Percentiles rank a stretch among this genome's conserved stretches.
Evolutionary conservation across 2,797 vertebrate genomes (phyloP).

Genomic region (Pseudochaenichthys georgianus): DNA sequence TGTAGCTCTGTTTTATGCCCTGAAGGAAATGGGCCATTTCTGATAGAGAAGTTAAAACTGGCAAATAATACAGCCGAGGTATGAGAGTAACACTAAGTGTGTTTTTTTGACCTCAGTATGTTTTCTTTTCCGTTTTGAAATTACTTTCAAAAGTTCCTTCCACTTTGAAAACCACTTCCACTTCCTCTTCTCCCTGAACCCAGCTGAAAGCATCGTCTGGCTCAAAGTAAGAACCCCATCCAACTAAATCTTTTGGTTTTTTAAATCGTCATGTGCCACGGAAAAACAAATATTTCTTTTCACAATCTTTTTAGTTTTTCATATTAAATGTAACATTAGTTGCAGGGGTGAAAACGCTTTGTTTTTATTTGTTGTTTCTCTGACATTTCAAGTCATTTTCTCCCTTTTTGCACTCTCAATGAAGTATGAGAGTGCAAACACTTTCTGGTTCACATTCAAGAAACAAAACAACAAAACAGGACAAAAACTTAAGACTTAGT

Average conservation of each 20-base stretch:
- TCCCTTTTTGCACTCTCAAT: conserved; percentile 60
- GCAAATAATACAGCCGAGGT: conserved; percentile 82
- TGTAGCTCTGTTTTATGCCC: conserved; percentile 78
- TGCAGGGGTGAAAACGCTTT: conserved; percentile 44
- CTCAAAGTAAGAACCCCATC: conserved; percentile 65
- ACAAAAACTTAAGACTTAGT: conserved; percentile 66
- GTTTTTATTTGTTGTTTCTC: conserved; percentile 65
- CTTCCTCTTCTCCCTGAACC: conserved; percentile 37
- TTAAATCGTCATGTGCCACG: conserved; percentile 72
- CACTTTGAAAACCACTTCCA: conserved; percentile 48
- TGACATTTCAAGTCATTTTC: conserved; percentile 65
- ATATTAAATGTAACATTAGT: conserved; percentile 64
- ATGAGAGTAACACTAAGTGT: conserved; percentile 74
- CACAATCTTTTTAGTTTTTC: conserved; percentile 68
- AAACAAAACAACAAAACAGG: conserved; percentile 70
- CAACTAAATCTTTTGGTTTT: conserved; percentile 80
- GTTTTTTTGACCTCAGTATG: conserved; percentile 64
- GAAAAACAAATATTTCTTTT: conserved; percentile 54
- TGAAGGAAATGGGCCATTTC: conserved; percentile 69
- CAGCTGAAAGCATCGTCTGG: conserved; percentile 66
- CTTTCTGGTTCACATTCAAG: conserved; percentile 78
- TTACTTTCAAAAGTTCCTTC: conserved; percentile 53
- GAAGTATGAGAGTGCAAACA: conserved; percentile 70
- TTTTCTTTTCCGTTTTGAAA: conserved; percentile 71
- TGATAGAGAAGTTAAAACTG: conserved; percentile 82